These are phyloP conservation scores for Aporophyla lueneburgensis DNA, from an alignment of 2,888 invertebrate species.

Conservation along the genomic window DNA sequence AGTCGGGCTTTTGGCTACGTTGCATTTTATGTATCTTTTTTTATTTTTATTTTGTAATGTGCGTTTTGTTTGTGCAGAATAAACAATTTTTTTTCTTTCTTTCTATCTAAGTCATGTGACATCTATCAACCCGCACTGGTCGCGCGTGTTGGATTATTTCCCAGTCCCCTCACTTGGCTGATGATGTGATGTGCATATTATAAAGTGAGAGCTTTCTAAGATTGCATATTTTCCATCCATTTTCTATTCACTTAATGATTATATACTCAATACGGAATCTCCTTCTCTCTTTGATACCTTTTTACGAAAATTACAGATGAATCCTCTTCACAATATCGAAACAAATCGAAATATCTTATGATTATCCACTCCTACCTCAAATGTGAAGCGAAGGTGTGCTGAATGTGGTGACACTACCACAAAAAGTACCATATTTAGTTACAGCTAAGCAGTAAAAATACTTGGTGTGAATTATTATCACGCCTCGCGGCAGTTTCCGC, in stretches of 20 bases:
- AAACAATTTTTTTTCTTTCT: too few species aligned
- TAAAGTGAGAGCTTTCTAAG: not conserved
- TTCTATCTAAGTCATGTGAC: too few species aligned
- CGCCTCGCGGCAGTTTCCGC: conserved; percentile 72
- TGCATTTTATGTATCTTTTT: too few species aligned
- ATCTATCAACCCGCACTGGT: too few species aligned
- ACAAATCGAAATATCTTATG: not conserved
- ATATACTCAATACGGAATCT: not conserved
- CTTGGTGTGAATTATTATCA: conserved; percentile 59
- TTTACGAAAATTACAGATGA: not conserved
- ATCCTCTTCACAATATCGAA: not conserved
- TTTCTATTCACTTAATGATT: not conserved
- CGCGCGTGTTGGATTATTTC: too few species aligned
- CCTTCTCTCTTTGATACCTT: not conserved
- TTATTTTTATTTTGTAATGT: too few species aligned
- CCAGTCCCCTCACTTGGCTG: too few species aligned
- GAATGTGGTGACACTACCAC: conserved; percentile 39
- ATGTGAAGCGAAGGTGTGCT: not conserved
- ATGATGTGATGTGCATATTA: too few species aligned
- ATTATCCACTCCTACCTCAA: not conserved
- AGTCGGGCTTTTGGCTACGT: too few species aligned
- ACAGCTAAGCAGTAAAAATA: conserved; percentile 50
- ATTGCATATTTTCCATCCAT: not conserved
- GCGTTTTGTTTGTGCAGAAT: too few species aligned
- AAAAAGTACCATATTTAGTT: conserved; percentile 46